Base-by-base conservation (phyloP, 2,888 invertebrate species). In the Heliconius cydno region DNA sequence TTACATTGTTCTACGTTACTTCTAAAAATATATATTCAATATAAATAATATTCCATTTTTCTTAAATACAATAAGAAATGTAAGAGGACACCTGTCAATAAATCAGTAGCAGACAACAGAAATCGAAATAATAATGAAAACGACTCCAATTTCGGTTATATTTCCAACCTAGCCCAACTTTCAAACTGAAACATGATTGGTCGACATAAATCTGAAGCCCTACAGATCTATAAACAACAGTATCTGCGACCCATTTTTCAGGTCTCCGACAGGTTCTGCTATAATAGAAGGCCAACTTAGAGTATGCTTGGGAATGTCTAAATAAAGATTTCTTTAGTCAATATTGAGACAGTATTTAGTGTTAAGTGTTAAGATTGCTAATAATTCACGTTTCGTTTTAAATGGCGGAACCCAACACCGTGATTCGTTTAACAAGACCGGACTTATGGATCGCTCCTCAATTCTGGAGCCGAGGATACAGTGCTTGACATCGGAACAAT, bases 211-310 rank as follows among this genome's bases (percentile, higher is more conserved):
- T 75, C 75, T 66, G 65, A 41, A 28, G 28, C 41, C 25, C 41
- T 46, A 70, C 41, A 41, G 75, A 63, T 63, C 46, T 75, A 66
- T 41, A 46, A 66, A 25, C 75, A 28, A 46, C 73, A 60, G 73
- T 60, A 63, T 77, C 63, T 46, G 9, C 25, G 67, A 73, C 30
- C 74, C 67, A 78, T 74, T 74, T 73, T 57, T 78, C 67, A 25
- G 30, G 30, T 34, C 22, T 67, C 57, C 67, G 67, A 74, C 67
- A n/a, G 73, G 52, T 67, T 57, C 30, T 38, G 68, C 67, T 78
- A 73, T 41, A 73, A 30, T 28, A 67, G 67, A 66, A 19, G 25
- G 22, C 25, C 25, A 12, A 38, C 73, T 34, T 34, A 57, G 57
- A 75, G 25, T 28, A 75, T 65, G 9, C 41, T 75, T 65, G 13